A percentile compares a stretch with the other conserved stretches of the same genome.
These are phyloP conservation scores for Pocota personata DNA, from an alignment of 2,888 invertebrate genomes.

Conservation along the genomic window DNA sequence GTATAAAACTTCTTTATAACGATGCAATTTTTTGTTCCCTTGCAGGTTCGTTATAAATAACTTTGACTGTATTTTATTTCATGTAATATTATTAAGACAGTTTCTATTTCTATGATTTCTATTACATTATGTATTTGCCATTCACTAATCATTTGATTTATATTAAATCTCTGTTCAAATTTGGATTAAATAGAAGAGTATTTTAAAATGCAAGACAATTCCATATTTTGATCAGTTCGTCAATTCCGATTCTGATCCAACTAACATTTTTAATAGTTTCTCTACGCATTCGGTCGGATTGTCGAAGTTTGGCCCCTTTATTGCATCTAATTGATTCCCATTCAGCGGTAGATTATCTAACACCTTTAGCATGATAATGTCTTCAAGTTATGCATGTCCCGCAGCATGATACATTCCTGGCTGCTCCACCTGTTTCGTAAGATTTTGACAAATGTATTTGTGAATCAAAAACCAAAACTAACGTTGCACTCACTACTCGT, in stretches of 20 bases:
- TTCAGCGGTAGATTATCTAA: constrained; percentile 15
- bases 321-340: constrained; percentile 6
- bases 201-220: background rate
- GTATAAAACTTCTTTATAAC: no score
- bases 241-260: background rate
- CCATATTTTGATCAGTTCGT: background rate
- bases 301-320: background rate
- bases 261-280: background rate
- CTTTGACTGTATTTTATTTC: no score
- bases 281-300: background rate
- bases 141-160: no score
- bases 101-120: no score
- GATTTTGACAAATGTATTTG: constrained; percentile 46
- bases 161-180: no score
- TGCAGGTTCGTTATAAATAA: no score
- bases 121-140: no score
- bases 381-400: background rate
- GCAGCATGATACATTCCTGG: constrained; percentile 11
- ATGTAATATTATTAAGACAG: no score
- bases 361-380: constrained; percentile 1
- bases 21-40: no score
- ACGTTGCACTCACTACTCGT: constrained; percentile 29
- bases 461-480: constrained; percentile 29
- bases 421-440: constrained; percentile 43
- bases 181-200: no score